Evolutionary conservation across 2,113 vertebrate species (phyloP), one percentile per base, ranked within the genome.

Genomic region (Aix galericulata): DNA sequence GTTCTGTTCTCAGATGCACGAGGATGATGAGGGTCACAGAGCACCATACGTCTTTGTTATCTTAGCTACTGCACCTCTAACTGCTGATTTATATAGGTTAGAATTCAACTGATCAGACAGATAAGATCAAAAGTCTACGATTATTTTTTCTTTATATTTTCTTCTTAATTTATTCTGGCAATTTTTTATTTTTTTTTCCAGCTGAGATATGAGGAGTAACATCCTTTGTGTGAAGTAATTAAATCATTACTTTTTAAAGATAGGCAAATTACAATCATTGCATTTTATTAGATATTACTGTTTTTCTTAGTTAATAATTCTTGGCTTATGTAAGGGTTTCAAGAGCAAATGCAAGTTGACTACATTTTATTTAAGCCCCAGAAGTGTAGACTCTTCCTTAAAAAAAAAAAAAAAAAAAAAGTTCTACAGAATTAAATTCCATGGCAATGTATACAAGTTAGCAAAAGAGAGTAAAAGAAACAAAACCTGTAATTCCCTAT

Each of bases 21-120:
- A 68, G 63, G 79, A 93, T 92, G 89, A 82, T n/a, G 75, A 82
- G 58, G 90, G 86, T 87, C 92, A 89, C 42, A 55, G 92, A 91
- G 77, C 76, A 84, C 68, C 46, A 6, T 26, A 56, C 17, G 4
- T 84, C 91, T 89, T 89, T 80, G 74, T 87, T 78, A 94, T 88
- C 32, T 84, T 48, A 91, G 74, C 92, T 91, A 66, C 79, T 82
- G 79, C 79, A 55, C 91, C 77, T 91, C 77, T 42, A 60, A 44
- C 77, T 94, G 42, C 72, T 93, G 80, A 34, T 86, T 88, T 93
- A 77, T 81, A 52, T 7, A 40, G 64, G 60, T 64, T 94, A 84
- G 73, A 91, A 92, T 48, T 82, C 58, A 93, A 68, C 40, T 2
- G 4, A 34, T 94, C 29, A 75, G 62, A 87, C 69, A 52, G 38